These are phyloP conservation scores for Spodoptera litura DNA, from an alignment of 1,140 invertebrate genomes.

Conservation along the genomic window DNA sequence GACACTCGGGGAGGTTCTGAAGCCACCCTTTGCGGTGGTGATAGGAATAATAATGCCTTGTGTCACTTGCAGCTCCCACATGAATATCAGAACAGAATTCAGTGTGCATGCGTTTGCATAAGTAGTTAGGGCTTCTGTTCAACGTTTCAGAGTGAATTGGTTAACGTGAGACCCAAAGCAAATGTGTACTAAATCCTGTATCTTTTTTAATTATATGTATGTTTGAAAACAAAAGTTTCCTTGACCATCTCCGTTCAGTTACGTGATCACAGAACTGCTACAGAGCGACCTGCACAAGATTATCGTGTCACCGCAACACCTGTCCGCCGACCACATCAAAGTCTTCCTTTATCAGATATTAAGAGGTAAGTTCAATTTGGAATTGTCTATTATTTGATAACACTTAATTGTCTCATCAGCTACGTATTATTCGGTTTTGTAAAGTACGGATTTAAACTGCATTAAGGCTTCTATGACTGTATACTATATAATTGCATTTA, in stretches of 20 bases:
- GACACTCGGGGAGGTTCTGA: conserved; percentile 40
- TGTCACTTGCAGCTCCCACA: conserved; percentile 8
- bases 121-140: no score
- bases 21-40: conserved; percentile 53
- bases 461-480: no score
- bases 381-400: neutral
- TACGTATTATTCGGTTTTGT: no score
- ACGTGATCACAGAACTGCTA: conserved; percentile 99
- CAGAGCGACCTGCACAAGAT: conserved; percentile 99
- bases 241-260: conserved; percentile 90
- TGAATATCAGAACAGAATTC: conserved; percentile 28
- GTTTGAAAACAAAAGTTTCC: conserved; percentile 66
- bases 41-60: conserved; percentile 18
- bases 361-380: conserved; percentile 91
- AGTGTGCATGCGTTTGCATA: conserved; percentile 25
- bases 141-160: no score
- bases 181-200: neutral
- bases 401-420: no score
- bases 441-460: no score
- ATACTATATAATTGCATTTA: no score
- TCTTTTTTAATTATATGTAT: neutral
- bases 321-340: conserved; percentile 99
- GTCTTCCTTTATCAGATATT: conserved; percentile 99
- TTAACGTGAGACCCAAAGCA: neutral
- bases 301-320: conserved; percentile 99